Evolutionary conservation across 2,888 invertebrate genomes (phyloP), one percentile per base, ranked within the genome.

Genomic region (Cylloceria caligata): DNA sequence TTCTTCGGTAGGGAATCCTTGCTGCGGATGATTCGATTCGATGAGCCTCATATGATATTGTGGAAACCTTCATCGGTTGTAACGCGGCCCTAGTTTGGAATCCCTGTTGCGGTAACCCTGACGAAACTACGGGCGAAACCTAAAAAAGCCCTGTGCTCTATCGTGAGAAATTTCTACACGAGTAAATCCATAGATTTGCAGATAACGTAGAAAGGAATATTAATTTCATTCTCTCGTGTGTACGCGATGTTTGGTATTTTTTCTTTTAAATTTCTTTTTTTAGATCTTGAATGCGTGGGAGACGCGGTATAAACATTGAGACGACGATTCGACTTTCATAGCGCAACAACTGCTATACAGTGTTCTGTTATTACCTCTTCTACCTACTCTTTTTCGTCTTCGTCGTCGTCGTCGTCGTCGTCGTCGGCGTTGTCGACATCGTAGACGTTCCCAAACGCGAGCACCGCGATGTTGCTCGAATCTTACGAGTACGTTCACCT

Each of bases 401-500:
- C 24, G 52, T 49, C 57, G 57, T 62, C 47, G 62, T 64, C 45
- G 34, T 64, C 65, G 55, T 67, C 71, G 65, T 73, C 72, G 72
- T 49, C 64, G 65, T 65, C 68, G 72, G 68, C 81, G 78, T 55
- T 16, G 16, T 34, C 30, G 57, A 73, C 69, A 68, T 78, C 81
- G 78, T 64, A 60, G 72, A 73, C 71, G 60, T 83, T 81, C 69
- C 52, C 81, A 76, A 83, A 80, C 81, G 60, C 73, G 80, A 83
- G 52, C 80, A 83, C n/a, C n/a, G n/a, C 80, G 82, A 85, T 83
- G 81, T 86, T 83, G 83, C 85, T 85, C 85, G 86, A 86, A 88
- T 88, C 88, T 86, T 88, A 84, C 80, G 87, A 87, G 89, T 88
- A 82, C 88, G 85, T 89, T 89, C 89, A 89, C 89, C 89, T 89